These are phyloP conservation scores for Chelmon rostratus DNA, from an alignment of 2,797 vertebrate species.

Conservation along the genomic window DNA sequence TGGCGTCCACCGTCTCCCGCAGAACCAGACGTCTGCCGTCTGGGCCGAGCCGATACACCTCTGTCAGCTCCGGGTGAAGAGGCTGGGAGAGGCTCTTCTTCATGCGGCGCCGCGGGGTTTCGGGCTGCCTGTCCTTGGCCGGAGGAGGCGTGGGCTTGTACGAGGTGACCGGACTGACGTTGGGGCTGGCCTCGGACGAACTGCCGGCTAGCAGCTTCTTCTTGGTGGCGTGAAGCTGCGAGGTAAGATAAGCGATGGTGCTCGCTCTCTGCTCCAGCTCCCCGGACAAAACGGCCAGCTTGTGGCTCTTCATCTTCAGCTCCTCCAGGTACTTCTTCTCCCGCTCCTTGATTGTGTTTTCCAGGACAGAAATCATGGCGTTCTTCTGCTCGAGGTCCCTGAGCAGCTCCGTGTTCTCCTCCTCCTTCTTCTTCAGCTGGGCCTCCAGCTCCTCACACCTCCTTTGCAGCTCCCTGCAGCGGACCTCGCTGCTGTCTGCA, in stretches of 20 bases:
- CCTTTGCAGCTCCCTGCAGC: conserved; percentile 89
- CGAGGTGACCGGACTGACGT: conserved; percentile 88
- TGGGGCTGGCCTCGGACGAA: conserved; percentile 89
- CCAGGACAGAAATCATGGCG: conserved; percentile 93
- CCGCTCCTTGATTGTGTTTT: conserved; percentile 94
- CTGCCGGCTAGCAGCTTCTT: conserved; percentile 92
- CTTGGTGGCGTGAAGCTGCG: conserved; percentile 96
- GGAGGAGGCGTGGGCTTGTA: conserved; percentile 93
- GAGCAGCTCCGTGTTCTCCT: conserved; percentile 92
- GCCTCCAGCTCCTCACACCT: conserved; percentile 95
- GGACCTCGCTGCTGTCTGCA: conserved; percentile 86
- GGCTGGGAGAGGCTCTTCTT: conserved; percentile 98
- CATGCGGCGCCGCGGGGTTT: conserved; percentile 96
- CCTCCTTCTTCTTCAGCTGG: conserved; percentile 92
- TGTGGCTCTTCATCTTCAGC: conserved; percentile 97
- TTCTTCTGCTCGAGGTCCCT: conserved; percentile 96
- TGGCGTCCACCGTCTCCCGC: conserved; percentile 92
- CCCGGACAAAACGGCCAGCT: conserved; percentile 91
- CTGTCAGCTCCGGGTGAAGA: conserved; percentile 94
- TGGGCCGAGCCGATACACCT: conserved; percentile 91
- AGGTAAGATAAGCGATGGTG: conserved; percentile 96
- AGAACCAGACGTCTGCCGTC: conserved; percentile 93
- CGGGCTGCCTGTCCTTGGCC: conserved; percentile 91
- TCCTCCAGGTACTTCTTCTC: conserved; percentile 98
- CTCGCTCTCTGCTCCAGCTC: conserved; percentile 97